Evolutionary conservation across 2,113 vertebrate genomes (phyloP).

Genomic region (Euleptes europaea): DNA sequence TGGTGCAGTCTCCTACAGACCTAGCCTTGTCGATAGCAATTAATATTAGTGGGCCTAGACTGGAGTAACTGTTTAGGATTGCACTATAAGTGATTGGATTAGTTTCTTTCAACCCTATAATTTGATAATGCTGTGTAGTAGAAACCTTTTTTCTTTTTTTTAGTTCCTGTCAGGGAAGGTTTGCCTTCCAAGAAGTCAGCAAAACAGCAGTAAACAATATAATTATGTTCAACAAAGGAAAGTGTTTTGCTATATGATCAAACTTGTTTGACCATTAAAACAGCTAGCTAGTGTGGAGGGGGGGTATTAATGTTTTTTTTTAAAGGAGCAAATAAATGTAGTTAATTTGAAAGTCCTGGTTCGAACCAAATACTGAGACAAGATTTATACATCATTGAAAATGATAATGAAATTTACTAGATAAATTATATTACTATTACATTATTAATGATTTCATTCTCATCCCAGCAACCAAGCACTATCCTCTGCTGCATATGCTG

Average conservation of each 20-base stretch:
- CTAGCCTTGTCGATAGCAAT: too few relatives aligned
- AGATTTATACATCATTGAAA: slow-evolving; percentile 1
- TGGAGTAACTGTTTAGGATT: too few relatives aligned
- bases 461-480: background rate
- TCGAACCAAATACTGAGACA: background rate
- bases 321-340: background rate
- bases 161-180: background rate
- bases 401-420: background rate
- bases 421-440: background rate
- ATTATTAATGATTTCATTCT: background rate
- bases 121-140: background rate
- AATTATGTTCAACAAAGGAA: background rate
- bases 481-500: background rate
- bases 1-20: too few relatives aligned
- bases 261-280: background rate
- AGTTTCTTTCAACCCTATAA: background rate
- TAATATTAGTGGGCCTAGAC: too few relatives aligned
- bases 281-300: background rate
- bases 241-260: background rate
- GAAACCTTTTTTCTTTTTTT: background rate
- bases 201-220: background rate
- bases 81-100: background rate
- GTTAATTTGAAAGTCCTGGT: background rate
- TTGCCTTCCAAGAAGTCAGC: background rate
- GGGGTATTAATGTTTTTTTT: background rate